A percentile compares a stretch with the other conserved stretches of the same genome.
Evolutionary conservation across 2,888 invertebrate species (phyloP).

Genomic region (Xestia ashworthii): DNA sequence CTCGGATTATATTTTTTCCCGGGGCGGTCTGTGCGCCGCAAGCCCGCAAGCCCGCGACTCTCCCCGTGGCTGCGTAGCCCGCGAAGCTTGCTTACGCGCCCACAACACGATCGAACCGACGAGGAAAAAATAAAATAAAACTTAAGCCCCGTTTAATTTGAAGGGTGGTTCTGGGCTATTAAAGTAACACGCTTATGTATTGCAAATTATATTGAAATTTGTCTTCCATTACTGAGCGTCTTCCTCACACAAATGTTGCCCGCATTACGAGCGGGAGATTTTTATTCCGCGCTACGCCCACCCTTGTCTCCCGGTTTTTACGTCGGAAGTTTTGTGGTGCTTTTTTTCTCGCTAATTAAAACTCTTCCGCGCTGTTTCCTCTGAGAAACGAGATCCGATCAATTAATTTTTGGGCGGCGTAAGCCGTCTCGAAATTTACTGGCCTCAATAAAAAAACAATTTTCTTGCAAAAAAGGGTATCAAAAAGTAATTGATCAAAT

Average conservation of each 20-base stretch:
- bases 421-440: conserved; percentile 88
- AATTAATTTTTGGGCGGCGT: conserved; percentile 90
- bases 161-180: conserved; percentile 91
- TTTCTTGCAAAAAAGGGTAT: conserved; percentile 81
- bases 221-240: conserved; percentile 90
- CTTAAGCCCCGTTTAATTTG: conserved; percentile 91
- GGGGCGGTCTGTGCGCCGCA: conserved; percentile 75
- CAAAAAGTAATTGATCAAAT: conserved; percentile 86
- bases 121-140: conserved; percentile 90
- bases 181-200: conserved; percentile 92
- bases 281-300: conserved; percentile 88
- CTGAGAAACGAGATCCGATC: conserved; percentile 89
- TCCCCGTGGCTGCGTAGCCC: conserved; percentile 67
- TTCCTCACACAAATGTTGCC: conserved; percentile 91
- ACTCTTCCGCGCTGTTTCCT: conserved; percentile 91
- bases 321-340: conserved; percentile 88
- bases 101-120: conserved; percentile 83
- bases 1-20: conserved; percentile 90
- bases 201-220: conserved; percentile 91
- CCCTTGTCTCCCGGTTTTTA: conserved; percentile 90
- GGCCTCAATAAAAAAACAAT: conserved; percentile 85
- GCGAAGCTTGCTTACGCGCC: conserved; percentile 77
- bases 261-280: conserved; percentile 90
- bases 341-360: conserved; percentile 90
- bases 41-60: conserved; percentile 59